Base-by-base conservation (phyloP, 1,140 invertebrate genomes). In the Lethrus apterus region DNA sequence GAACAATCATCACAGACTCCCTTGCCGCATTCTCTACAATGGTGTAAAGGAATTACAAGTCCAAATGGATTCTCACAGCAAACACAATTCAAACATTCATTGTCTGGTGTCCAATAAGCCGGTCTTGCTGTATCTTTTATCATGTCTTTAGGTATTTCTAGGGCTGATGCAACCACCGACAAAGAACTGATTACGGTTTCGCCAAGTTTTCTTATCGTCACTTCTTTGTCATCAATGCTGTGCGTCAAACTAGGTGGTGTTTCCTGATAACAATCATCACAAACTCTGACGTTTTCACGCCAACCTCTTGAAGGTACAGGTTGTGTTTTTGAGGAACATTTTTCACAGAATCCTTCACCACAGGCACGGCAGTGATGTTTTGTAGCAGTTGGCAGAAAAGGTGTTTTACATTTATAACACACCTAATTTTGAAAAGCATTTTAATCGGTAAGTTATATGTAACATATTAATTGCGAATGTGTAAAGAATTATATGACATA, bases 291-390 rank as follows among this genome's bases (percentile, higher is more conserved):
- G 29, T 66, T 51, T 10, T 67, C 65, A 5, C 67, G 55, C 82
- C 83, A 85, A 40, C 83, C 82, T 51, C 75, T 70, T 3, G 69
- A 64, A 4, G 81, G 82, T 17, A 86, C 81, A 13, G 78, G 73
- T 46, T 73, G 70, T 8, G 62, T 68, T 20, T 72, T 71, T 1
- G 72, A 74, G 1, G 80, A 83, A 58, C 83, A 86, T 8, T 65
- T 62, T 34, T 76, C 70, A 57, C 86, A 81, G 57, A 88, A 81
- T 26, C 83, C 81, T 63, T 85, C 73, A 13, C 83, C 83, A 61
- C 83, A 90, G 0, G 77, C 70, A 18, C 87, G 77, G 59, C 88
- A 91, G 55, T 90, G 88, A 60, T 90, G 88, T 50, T 87, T 89
- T 23, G 58, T 69, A 15, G 72, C 73, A 4, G 64, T 65, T 4